Percentiles rank a stretch among this genome's conserved stretches.
Conservation (phyloP, 23 tunicate genomes). For the Styela plicata region DNA sequence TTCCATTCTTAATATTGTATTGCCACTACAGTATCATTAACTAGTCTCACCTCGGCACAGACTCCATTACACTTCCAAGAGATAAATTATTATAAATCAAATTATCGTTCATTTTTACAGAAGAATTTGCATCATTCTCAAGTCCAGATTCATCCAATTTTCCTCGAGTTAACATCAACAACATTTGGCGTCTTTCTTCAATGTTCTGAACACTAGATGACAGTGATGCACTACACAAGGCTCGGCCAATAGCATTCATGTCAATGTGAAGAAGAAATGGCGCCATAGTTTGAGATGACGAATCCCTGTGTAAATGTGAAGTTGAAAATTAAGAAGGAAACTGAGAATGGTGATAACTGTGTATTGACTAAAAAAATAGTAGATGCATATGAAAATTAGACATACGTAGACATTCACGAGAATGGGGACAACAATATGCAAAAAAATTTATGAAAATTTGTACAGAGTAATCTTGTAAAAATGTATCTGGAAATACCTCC, state of each 20-base stretch:
- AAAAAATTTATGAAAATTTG: too few relatives aligned
- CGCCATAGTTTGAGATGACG: slow-evolving; percentile 16
- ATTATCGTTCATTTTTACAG: not conserved
- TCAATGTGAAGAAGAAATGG: slow-evolving; percentile 29
- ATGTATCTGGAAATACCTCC: too few relatives aligned
- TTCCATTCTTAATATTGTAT: too few relatives aligned
- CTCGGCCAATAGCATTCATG: slow-evolving; percentile 13
- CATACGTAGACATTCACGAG: too few relatives aligned
- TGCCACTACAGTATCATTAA: not conserved
- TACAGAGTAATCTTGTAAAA: too few relatives aligned
- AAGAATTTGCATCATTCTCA: not conserved
- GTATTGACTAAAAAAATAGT: too few relatives aligned
- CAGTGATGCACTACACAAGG: slow-evolving; percentile 11
- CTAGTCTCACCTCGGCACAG: slow-evolving; percentile 7
- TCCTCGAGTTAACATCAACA: not conserved
- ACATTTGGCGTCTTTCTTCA: slow-evolving; percentile 3
- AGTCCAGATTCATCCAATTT: not conserved
- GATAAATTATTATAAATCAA: not conserved
- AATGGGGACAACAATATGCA: too few relatives aligned
- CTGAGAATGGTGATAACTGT: too few relatives aligned
- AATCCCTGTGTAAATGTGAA: slow-evolving; percentile 2
- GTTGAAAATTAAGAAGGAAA: too few relatives aligned
- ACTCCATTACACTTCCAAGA: slow-evolving; percentile 5
- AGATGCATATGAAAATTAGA: too few relatives aligned
- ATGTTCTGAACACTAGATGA: not conserved